Base-by-base conservation (phyloP, 2,888 invertebrate genomes). In the Nomada goodeniana region DNA sequence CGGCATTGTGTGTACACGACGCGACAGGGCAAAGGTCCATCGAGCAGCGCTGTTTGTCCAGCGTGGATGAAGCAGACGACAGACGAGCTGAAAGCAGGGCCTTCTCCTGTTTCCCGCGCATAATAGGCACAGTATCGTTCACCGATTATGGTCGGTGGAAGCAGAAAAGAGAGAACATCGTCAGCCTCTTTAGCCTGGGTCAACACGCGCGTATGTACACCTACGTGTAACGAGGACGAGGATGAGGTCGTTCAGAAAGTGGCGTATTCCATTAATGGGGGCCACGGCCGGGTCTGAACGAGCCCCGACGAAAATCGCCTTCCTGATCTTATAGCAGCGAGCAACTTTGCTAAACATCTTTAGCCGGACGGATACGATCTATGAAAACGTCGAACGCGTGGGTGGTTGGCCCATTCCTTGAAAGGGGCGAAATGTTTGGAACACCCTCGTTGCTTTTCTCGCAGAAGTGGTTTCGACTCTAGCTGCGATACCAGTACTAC, bases 261-360 rank as follows among this genome's bases (percentile, higher is more conserved):
- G 82, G 86, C 72, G 81, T 86, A 88, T 88, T 83, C 88, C 84
- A 88, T 87, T 87, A 88, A 87, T 82, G 82, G 73, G 77, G 65
- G 73, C 68, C 63, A 44, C 53, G 67, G 23, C 10, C 47, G 47
- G 20, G 29, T 55, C 71, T 67, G 67, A 52, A 57, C 67, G 23
- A 57, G 44, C 52, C 26, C 26, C 26, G 26, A 57, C 57, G 57
- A 23, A 20, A 42, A 11, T 15, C 36, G 61, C 71, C 76, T 64
- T 79, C 81, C 76, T 70, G 82, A 87, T 86, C 86, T 76, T 76
- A 72, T 83, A 47, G 52, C 69, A 59, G 77, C 65, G 61, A 81
- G 63, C 76, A 74, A 79, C 80, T 86, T 78, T 73, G 76, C 84
- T 83, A 86, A 89, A 89, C 88, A 88, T 83, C 77, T 80, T 84